Evolutionary conservation across 2,797 vertebrate genomes (phyloP), one percentile per base, ranked within the genome.

Genomic region (Sebastes itinus): DNA sequence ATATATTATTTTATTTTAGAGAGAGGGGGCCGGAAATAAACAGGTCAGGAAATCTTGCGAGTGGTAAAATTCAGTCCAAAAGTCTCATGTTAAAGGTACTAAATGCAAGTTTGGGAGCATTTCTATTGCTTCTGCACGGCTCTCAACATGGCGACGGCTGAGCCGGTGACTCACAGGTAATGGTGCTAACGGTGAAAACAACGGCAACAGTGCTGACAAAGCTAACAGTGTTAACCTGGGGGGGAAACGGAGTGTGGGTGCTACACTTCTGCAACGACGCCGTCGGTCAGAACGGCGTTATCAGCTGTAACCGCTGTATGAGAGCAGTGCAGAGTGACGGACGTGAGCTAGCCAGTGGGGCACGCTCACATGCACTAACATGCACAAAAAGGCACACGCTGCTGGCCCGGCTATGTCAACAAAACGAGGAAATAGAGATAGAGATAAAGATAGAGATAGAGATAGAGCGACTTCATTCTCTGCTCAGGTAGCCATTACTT

Each of bases 241-340:
- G 46, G 2, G 0, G 42, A 2, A 46, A 6, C 6, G 3, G 16
- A 46, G 42, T 1, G 0, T 46, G 42, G 3, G 42, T 46, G 42
- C 42, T n/a, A 52, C 2, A 1, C 49, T 52, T 52, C 49, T n/a
- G 20, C 4, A 52, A 52, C 1, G 20, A 0, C 7, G 8, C 49
- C 0, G 49, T 0, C 8, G 2, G 18, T 52, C 18, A 20, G 49
- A n/a, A 52, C 8, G 2, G 20, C 49, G 0, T 7, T 20, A 49
- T 49, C 46, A 49, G 46, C 49, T 52, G 0, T 52, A n/a, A 52
- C 49, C 0, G 49, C 49, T n/a, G 20, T 9, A 52, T 52, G 49
- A 52, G 20, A 20, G 18, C 49, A 46, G 42, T 46, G 42, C 42
- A 46, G 42, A 46, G 16, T 0, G 16, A 1, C 42, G 3, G 3